Conservation (phyloP, 2,797 vertebrate species). For the Crocodylus rhombifer region DNA sequence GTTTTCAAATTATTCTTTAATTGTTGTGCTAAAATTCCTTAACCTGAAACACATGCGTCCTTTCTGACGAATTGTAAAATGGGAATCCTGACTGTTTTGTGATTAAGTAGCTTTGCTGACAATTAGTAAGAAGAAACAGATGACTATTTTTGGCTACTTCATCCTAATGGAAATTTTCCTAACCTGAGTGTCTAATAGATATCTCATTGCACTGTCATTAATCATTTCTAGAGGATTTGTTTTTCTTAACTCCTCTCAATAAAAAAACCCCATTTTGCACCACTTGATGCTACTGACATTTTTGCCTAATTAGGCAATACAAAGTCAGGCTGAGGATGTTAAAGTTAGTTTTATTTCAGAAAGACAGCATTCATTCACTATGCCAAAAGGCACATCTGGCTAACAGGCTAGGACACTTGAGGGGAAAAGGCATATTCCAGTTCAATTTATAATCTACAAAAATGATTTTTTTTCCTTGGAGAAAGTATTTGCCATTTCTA, state of each 20-base stretch:
- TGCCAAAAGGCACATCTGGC: conserved; percentile 38
- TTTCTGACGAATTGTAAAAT: background rate
- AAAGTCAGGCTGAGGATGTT: background rate
- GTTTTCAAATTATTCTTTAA: background rate
- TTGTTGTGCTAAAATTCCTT: background rate
- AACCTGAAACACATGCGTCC: background rate
- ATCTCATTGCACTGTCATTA: background rate
- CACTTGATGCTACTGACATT: background rate
- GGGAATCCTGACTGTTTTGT: background rate
- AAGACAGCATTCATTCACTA: background rate
- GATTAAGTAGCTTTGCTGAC: background rate
- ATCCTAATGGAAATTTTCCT: background rate
- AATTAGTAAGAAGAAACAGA: background rate
- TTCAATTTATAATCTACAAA: background rate
- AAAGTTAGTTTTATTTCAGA: background rate
- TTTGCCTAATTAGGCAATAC: background rate
- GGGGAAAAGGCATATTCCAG: background rate
- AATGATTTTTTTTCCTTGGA: background rate
- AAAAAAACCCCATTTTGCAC: background rate
- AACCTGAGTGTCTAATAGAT: background rate
- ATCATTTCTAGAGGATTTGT: background rate
- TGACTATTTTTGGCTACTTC: conserved; percentile 21
- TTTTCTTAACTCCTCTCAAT: background rate
- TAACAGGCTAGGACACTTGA: background rate
- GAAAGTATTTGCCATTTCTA: background rate